Base-by-base conservation (phyloP, 2,797 vertebrate genomes). In the Lates japonicus region DNA sequence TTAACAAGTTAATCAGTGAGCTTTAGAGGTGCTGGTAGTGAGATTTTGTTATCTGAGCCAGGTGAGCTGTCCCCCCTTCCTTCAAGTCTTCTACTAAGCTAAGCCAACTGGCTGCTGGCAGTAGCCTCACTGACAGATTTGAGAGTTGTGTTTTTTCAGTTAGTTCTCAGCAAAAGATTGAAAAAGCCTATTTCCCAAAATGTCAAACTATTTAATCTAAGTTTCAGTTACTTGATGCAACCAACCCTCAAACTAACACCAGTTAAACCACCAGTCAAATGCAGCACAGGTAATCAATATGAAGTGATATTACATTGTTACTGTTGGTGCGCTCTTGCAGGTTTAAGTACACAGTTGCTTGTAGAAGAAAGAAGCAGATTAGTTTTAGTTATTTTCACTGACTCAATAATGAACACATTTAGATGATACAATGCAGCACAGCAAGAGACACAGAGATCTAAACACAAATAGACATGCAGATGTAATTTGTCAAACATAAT, bases 401-500 rank as follows among this genome's bases (percentile, higher is more conserved):
- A 33, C 49, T 51, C 65, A 68, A n/a, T 42, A 63, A 7, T 55
- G 35, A 55, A 57, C 41, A 68, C 55, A 48, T 63, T 71, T 31
- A 35, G 46, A 63, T 2, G 20, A 42, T 8, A 22, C 22, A 74
- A 20, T 42, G 29, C 65, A 29, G 19, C 72, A 25, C 13, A 61
- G 44, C 17, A 42, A 42, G 44, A 70, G 33, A 61, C 29, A 60
- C 42, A 19, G 59, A 68, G 48, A 62, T 44, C 46, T 44, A 59
- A 76, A 81, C 63, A 54, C 77, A 70, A 55, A 71, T 10, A 80
- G 41, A 70, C 57, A 71, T 54, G 70, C 37, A 63, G 33, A 72
- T 70, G 33, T 52, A 29, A 79, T 84, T 86, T 70, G 69, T 83
- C 64, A 70, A 17, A 74, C 55, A 74, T 74, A 85, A 80, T 86